A percentile compares a stretch with the other conserved stretches of the same genome.
phyloP scores from a whole-genome alignment of 2,888 invertebrate species.

The Athripsodes cinereus region DNA sequence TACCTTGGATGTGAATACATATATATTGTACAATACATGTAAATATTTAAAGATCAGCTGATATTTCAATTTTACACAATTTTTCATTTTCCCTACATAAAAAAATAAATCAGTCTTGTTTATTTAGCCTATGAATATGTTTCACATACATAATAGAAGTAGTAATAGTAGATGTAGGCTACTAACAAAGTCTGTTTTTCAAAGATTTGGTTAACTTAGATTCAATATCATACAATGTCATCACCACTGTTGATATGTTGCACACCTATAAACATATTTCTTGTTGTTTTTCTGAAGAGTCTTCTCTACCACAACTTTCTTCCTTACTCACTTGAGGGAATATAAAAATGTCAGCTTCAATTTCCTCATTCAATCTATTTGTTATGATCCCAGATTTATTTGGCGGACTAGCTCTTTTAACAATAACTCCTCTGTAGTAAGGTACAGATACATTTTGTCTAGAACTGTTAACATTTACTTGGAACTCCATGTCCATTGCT shows the following conservation, averaged over 20 bases:
- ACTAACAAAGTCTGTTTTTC: not conserved
- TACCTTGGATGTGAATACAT: too few relatives aligned
- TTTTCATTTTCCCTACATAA: too few relatives aligned
- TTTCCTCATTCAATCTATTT: not conserved
- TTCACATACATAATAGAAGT: too few relatives aligned
- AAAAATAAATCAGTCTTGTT: too few relatives aligned
- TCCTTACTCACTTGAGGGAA: not conserved
- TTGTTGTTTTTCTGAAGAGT: not conserved
- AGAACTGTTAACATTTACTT: not conserved
- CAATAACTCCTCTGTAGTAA: not conserved
- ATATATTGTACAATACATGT: too few relatives aligned
- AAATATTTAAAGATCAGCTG: too few relatives aligned
- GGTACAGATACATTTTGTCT: not conserved
- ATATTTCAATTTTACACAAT: too few relatives aligned
- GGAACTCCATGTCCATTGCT: not conserved
- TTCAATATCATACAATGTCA: not conserved
- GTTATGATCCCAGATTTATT: not conserved
- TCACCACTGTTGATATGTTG: slow-evolving; percentile 21
- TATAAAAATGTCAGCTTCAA: not conserved
- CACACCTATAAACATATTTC: slow-evolving; percentile 21
- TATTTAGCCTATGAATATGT: too few relatives aligned
- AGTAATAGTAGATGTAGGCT: too few relatives aligned
- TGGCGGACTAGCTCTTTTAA: not conserved
- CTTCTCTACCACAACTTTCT: not conserved
- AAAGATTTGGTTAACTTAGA: not conserved